Evolutionary conservation across 2,888 invertebrate genomes (phyloP), one percentile per base, ranked within the genome.

Genomic region (Acrobeloides nanus): DNA sequence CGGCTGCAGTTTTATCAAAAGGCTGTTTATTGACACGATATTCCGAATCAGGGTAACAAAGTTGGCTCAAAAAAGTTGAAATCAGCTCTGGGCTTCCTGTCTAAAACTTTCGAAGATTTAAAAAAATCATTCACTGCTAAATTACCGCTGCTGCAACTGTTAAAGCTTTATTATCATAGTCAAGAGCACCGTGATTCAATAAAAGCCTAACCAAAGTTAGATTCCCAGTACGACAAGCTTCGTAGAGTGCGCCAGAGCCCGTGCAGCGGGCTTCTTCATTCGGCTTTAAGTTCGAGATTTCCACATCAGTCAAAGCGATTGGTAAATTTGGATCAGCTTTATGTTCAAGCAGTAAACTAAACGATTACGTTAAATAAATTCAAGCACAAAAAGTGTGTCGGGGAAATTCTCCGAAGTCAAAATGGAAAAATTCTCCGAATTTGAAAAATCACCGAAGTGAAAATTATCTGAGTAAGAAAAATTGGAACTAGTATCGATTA

Each of bases 21-120:
- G 38, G 35, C 10, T 84, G 83, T 74, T 87, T 88, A 77, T 92
- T 90, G 38, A 95, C 84, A 76, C 87, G 87, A 75, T 84, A 86
- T 69, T 93, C 92, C 0, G 86, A 85, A 76, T 95, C 95, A 0
- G 86, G 83, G 35, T 66, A 66, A 1, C 62, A 63, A 31, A 72
- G 61, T 4, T 63, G 55, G 8, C 51, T 53, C 10, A 71, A 53
- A 26, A 70, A 63, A 3, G 58, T 49, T 10, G 64, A 46, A 8
- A 67, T 57, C n/a, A 48, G 20, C 10, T 48, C 48, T 12, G n/a
- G n/a, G n/a, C n/a, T n/a, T n/a, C n/a, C n/a, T n/a, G n/a, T n/a
- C n/a, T n/a, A n/a, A 41, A 42, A 39, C 6, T 6, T 6, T 15
- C 10, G 25, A 38, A 20, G 17, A 12, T 18, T 10, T n/a, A 38